phyloP scores from a whole-genome alignment of 2,888 invertebrate species.

The Mesorhabditis belari region DNA sequence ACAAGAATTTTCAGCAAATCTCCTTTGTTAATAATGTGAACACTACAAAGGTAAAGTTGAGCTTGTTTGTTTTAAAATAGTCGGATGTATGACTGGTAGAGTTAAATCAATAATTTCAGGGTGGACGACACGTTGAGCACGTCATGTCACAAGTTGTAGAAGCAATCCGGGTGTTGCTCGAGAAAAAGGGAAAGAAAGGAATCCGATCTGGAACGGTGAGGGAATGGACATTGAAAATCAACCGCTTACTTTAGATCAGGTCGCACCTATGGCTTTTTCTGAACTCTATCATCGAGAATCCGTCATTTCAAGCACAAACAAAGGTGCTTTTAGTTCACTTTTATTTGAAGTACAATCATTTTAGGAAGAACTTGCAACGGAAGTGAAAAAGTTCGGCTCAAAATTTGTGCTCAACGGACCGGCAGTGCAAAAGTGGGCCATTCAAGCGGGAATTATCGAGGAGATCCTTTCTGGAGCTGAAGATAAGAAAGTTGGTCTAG shows the following conservation, averaged over 20 bases:
- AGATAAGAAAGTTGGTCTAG: background rate
- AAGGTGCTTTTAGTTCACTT: slow-evolving; percentile 62
- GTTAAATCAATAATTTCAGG: slow-evolving; percentile 58
- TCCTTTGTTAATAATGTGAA: slow-evolving; percentile 98
- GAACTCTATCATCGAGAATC: slow-evolving; percentile 94
- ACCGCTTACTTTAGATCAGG: slow-evolving; percentile 62
- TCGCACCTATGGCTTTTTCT: slow-evolving; percentile 92
- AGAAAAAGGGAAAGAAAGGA: slow-evolving; percentile 74
- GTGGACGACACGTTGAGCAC: slow-evolving; percentile 91
- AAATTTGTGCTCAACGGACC: slow-evolving; percentile 67
- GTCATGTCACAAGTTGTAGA: slow-evolving; percentile 80
- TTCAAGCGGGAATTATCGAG: background rate
- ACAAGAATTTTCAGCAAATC: slow-evolving; percentile 63
- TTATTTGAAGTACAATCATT: background rate
- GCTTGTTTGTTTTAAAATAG: background rate
- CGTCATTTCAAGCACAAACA: slow-evolving; percentile 97
- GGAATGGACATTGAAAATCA: slow-evolving; percentile 34
- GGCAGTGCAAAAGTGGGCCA: background rate
- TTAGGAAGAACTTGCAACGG: slow-evolving; percentile 84
- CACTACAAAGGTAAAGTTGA: slow-evolving; percentile 78
- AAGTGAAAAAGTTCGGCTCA: slow-evolving; percentile 85
- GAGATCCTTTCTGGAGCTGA: background rate
- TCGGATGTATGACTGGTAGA: background rate
- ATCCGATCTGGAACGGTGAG: slow-evolving; percentile 80
- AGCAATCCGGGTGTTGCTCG: slow-evolving; percentile 73